Evolutionary conservation across 2,113 vertebrate species (phyloP), one percentile per base, ranked within the genome.

Genomic region (Isichthys henryi): DNA sequence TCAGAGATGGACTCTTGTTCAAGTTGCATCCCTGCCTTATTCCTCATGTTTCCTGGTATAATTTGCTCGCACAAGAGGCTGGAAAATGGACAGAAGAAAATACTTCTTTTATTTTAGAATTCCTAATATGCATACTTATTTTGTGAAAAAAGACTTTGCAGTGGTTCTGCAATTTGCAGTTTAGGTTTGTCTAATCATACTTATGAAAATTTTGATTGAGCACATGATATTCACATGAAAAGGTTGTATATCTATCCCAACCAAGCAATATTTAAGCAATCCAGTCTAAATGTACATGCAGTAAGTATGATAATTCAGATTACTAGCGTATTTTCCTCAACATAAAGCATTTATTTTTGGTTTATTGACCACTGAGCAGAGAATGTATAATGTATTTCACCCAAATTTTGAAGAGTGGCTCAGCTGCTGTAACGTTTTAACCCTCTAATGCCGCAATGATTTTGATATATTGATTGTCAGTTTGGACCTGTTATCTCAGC

Each of bases 401-500:
- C 39, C 31, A 46, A 77, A 85, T 58, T 56, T 58, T 58, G 82
- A 43, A 84, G 39, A 21, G 46, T 45, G 58, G 7, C 31, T 48
- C 19, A 77, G 62, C 77, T 35, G 53, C 48, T 21, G 10, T 86
- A 48, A 56, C 35, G 62, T 84, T 56, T 15, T 21, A 19, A 39
- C 13, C 45, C 23, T 45, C n/a, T 56, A 66, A 45, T 0, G 80
- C 52, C 21, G 19, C 21, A 86, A 11, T 49, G 17, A 35, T 39
- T 5, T 52, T 89, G 83, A 86, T 86, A 35, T 70, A 74, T 90
- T 52, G 46, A 90, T 89, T 21, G 21, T 85, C 87, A 21, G 45
- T 52, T 23, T 31, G 62, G 83, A 27, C 43, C 50, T 52, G 88
- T 90, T 88, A 88, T 91, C 91, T 83, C 77, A 90, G 5, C 56